Base-by-base conservation (phyloP, 64 coral and sea anemone species). In the Trachythela sp. region DNA sequence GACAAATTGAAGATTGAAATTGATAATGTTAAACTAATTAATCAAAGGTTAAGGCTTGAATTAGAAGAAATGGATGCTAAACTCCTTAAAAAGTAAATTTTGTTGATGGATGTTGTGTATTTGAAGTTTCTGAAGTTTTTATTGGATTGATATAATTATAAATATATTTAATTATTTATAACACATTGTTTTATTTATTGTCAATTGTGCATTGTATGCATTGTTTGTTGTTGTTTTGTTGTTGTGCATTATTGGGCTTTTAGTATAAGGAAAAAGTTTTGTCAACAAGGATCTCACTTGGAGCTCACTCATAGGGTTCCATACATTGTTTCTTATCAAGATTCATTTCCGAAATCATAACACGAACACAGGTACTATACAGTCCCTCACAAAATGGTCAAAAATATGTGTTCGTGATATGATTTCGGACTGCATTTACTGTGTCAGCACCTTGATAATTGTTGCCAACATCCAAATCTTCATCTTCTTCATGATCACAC, bases 341-440 rank as follows among this genome's bases (percentile, higher is more conserved):
- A 9, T 22, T 70, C 4, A 77, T 77, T 38, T 35, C 9, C 3
- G 11, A 80, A 80, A 36, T 13, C 0, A 36, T 1, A 35, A 14
- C 30, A 15, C 34, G 1, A 1, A 0, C 0, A 1, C 0, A 34
- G 9, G 29, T 33, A 77, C 29, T 77, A 4, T 77, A 77, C 0
- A 64, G 20, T 64, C 0, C 56, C 20, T 18, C 56, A 7, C 20
- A 64, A 2, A 64, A 64, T 64, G 0, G 20, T 80, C 75, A 80
- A 80, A 80, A 80, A 80, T 80, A 36, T 37, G 75, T 80, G 9
- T 80, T 80, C 34, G 75, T 35, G 11, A 80, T 80, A 9, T 80
- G 20, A 37, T 80, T 13, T 22, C 32, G 75, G 9, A 80, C 75
- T 36, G 75, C 75, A 80, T 80, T 80, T 80, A n/a, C 75, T 9